Conservation (phyloP, 2,113 vertebrate genomes). For the Podilymbus podiceps region DNA sequence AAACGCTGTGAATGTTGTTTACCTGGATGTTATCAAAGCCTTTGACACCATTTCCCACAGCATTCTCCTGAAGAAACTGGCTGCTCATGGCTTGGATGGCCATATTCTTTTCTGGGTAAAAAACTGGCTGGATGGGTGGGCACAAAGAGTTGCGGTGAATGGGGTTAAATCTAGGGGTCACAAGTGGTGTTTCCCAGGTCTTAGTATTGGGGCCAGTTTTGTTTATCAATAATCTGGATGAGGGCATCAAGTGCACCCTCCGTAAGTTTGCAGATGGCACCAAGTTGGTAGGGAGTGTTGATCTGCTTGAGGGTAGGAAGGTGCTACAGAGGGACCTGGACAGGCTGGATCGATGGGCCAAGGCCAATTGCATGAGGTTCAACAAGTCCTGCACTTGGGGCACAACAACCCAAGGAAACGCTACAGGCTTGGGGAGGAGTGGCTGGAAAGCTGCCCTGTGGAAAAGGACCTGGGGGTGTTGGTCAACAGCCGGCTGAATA, state of each 20-base stretch:
- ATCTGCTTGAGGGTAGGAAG: neutral
- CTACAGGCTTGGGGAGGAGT: neutral
- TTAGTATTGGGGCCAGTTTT: neutral
- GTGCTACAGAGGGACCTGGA: neutral
- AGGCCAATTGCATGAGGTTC: neutral
- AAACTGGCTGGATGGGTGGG: accelerated
- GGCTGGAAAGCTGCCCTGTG: neutral
- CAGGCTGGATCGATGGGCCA: neutral
- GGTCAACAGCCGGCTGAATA: neutral
- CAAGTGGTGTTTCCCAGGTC: neutral
- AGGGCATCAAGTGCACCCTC: neutral
- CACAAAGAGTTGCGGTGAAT: neutral
- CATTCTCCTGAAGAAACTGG: neutral
- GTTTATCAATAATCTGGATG: neutral
- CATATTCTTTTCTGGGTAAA: neutral
- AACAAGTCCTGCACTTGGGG: neutral
- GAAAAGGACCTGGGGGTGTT: neutral
- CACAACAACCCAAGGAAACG: neutral
- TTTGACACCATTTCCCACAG: neutral
- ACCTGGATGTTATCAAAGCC: neutral
- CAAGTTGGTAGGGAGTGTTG: neutral
- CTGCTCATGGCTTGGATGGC: neutral
- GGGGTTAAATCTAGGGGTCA: neutral
- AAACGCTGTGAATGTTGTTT: neutral
- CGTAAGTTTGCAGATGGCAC: neutral